Conservation (phyloP, 2,113 vertebrate genomes). For the Xyliphius kryptos region DNA sequence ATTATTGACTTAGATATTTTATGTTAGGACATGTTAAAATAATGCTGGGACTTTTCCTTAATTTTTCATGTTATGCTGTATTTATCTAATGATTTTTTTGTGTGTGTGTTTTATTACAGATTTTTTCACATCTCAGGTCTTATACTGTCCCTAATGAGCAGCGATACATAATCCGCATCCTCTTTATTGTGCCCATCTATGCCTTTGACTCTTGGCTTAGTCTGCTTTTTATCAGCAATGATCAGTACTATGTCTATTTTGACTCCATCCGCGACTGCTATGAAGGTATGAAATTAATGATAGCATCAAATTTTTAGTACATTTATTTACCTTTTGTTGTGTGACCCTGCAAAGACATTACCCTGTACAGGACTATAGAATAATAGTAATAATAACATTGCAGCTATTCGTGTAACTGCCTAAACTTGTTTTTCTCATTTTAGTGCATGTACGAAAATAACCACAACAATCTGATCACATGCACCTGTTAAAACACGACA, state of each 20-base stretch:
- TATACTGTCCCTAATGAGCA: conserved; percentile 88
- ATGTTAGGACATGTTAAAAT: background rate
- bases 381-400: background rate
- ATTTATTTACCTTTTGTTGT: background rate
- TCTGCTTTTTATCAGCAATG: conserved; percentile 85
- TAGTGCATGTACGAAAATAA: conserved; percentile 1
- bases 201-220: conserved; percentile 96
- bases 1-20: background rate
- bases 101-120: conserved; percentile 62
- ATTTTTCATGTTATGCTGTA: background rate
- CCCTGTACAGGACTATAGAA: background rate
- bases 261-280: conserved; percentile 91
- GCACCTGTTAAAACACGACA: too few relatives aligned
- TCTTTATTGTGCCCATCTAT: conserved; percentile 88
- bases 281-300: conserved; percentile 80
- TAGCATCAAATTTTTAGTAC: too few relatives aligned
- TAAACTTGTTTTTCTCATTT: conserved; percentile 53
- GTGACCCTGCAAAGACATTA: background rate
- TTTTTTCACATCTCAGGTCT: conserved; percentile 83
- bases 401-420: conserved; percentile 29
- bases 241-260: conserved; percentile 88
- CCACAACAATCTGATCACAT: conserved; percentile 5
- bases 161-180: conserved; percentile 92
- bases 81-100: conserved; percentile 2
- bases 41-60: background rate